phyloP scores from a whole-genome alignment of 2,797 vertebrate species.

The Xenentodon cancila region DNA sequence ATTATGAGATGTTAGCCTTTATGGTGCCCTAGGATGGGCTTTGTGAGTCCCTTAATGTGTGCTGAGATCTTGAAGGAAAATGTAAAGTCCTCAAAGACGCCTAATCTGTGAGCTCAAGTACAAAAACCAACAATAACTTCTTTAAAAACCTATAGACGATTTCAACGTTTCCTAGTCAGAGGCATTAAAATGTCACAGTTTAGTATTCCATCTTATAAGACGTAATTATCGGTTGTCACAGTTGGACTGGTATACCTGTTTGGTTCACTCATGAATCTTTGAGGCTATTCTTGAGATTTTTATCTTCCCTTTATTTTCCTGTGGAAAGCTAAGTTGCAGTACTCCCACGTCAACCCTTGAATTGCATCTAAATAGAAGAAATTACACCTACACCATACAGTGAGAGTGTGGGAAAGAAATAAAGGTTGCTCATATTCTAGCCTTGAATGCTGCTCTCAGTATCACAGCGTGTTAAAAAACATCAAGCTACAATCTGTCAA shows the following conservation, averaged over 20 bases:
- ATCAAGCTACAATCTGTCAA: neutral
- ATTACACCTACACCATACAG: constrained; percentile 50
- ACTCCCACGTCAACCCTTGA: constrained; percentile 58
- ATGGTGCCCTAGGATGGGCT: constrained; percentile 41
- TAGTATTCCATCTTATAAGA: neutral
- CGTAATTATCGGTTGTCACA: constrained; percentile 21
- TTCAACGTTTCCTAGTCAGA: constrained; percentile 7
- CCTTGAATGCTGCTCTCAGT: constrained; percentile 27
- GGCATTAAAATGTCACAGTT: constrained; percentile 16
- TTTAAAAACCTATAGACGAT: constrained; percentile 9
- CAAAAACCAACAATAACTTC: constrained; percentile 27
- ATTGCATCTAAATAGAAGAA: constrained; percentile 58
- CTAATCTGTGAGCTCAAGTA: constrained; percentile 19
- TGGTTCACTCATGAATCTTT: constrained; percentile 26
- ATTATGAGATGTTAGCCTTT: constrained; percentile 55
- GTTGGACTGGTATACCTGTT: constrained; percentile 16
- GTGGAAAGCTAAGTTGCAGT: constrained; percentile 40
- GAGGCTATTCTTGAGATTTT: constrained; percentile 34
- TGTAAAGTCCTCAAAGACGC: constrained; percentile 27
- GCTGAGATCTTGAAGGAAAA: constrained; percentile 44
- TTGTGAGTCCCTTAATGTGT: constrained; percentile 52
- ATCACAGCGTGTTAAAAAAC: constrained; percentile 8
- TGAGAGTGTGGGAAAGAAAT: constrained; percentile 33
- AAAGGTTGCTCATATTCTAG: constrained; percentile 38
- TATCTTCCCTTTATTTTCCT: constrained; percentile 26